A percentile compares a stretch with the other conserved stretches of the same genome.
Evolutionary conservation across 2,113 vertebrate species (phyloP).

Genomic region (Uria lomvia): DNA sequence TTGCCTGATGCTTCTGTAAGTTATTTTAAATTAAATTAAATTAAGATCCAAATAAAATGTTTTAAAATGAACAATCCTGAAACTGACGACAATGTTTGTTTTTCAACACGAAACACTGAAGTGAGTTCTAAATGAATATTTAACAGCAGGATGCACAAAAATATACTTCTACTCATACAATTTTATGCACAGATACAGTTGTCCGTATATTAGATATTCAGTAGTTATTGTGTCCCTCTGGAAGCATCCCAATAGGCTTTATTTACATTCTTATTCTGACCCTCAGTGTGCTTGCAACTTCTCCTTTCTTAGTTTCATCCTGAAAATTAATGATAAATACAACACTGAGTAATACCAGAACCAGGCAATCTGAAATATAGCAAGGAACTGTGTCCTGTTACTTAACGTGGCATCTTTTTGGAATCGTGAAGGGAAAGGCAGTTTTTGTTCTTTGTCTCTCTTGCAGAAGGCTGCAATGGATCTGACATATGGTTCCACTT

Average conservation of each 20-base stretch:
- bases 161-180: not conserved
- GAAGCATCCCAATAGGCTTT: not conserved
- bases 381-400: not conserved
- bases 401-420: not conserved
- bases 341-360: not conserved
- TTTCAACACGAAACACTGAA: not conserved
- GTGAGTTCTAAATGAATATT: not conserved
- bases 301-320: not conserved
- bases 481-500: not conserved
- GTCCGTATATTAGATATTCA: not conserved
- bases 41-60: not conserved
- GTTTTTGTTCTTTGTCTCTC: fast-evolving
- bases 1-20: not conserved
- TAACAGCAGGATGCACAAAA: not conserved
- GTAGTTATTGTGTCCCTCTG: not conserved
- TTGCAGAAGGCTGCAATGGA: not conserved
- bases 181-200: not conserved
- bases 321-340: not conserved
- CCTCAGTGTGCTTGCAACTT: not conserved
- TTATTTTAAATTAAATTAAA: not conserved
- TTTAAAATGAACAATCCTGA: not conserved
- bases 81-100: not conserved
- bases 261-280: not conserved
- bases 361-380: not conserved
- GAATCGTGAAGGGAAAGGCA: not conserved